Evolutionary conservation across 2,888 invertebrate genomes (phyloP), one percentile per base, ranked within the genome.

Genomic region (Pocota personata): DNA sequence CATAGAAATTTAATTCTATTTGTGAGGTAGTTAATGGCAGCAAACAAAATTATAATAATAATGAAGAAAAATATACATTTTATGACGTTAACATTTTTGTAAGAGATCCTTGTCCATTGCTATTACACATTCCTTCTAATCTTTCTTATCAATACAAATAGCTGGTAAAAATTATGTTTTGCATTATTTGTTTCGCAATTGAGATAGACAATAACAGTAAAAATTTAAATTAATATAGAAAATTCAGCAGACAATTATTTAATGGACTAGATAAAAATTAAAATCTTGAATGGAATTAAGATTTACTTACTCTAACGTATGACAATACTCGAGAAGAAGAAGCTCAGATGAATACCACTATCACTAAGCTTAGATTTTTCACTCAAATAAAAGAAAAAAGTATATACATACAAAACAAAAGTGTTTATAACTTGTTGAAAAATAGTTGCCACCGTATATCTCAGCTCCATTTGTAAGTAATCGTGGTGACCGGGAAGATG

Each of bases 401-500:
- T 37, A 43, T 71, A 71, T 46, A 46, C 43, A 80, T 19, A 80
- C 35, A 21, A 72, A 58, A 35, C 46, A 66, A 55, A 76, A 46
- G 14, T 35, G 27, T 3, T 40, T 24, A 37, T 60, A 52, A 1
- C 40, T 80, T 12, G 37, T 52, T 46, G 30, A 48, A 24, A 58
- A 37, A 35, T 19, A 37, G 0, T 8, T 64, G 5, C 21, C 43
- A 2, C 40, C 48, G 0, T 19, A 12, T n/a, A n/a, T 21, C 3
- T 60, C 52, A 8, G 87, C 88, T 67, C 89, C 89, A 87, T 90
- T 92, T 64, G 90, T 88, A 40, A 91, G 89, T 40, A 90, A 89
- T 90, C 92, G 91, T n/a, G 91, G 90, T 62, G 92, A 90, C 67
- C 90, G 89, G 10, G 90, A 90, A 64, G 92, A 91, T 52, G 92